Evolutionary conservation across 2,797 vertebrate species (phyloP).

Genomic region (Crocidura indochinensis): DNA sequence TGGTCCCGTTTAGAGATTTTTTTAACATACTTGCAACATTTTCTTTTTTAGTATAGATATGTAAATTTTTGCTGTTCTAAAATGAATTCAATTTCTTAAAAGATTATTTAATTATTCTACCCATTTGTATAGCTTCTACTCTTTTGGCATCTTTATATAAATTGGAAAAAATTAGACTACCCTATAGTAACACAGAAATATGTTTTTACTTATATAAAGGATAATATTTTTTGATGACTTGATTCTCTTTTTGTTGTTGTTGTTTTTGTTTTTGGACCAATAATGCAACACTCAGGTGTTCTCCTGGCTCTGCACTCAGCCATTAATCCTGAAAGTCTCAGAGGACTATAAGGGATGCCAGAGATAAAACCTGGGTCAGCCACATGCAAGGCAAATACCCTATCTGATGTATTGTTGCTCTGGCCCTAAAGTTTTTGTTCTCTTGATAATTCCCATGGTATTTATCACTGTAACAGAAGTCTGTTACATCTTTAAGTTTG

Average conservation of each 20-base stretch:
- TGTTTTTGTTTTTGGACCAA: too few species aligned
- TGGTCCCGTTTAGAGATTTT: too few species aligned
- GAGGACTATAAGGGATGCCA: too few species aligned
- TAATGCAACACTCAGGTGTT: too few species aligned
- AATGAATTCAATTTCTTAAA: slow-evolving; percentile 28
- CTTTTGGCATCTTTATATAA: slow-evolving; percentile 8
- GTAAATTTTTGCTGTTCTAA: not conserved
- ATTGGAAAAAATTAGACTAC: not conserved
- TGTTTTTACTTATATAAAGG: not conserved
- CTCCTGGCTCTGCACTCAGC: too few species aligned
- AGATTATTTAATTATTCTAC: too few species aligned
- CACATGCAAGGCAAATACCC: too few species aligned
- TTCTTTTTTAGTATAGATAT: not conserved
- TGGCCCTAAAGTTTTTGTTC: not conserved
- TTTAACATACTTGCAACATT: slow-evolving; percentile 26
- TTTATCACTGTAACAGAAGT: not conserved
- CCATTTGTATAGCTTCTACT: not conserved
- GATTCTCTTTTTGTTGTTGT: too few species aligned
- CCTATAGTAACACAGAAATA: not conserved
- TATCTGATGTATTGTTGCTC: too few species aligned
- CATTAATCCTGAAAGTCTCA: too few species aligned
- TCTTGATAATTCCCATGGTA: not conserved
- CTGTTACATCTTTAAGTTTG: not conserved
- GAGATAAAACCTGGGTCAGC: too few species aligned
- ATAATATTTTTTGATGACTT: not conserved